Base-by-base conservation (phyloP, 2,888 invertebrate species). In the Diaperis boleti region DNA sequence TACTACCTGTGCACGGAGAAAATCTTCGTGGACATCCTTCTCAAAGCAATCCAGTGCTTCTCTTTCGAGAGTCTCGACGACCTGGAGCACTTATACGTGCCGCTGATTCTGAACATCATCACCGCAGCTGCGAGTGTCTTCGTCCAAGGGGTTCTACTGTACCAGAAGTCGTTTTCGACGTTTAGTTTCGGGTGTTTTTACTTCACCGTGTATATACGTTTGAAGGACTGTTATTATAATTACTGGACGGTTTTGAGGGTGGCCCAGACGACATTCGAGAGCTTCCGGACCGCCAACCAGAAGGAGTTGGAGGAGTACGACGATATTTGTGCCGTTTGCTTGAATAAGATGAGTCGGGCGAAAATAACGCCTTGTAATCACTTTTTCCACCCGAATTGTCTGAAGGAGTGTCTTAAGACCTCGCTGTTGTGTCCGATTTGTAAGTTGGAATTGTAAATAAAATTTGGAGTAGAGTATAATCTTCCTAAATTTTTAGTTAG, bases 351-450 rank as follows among this genome's bases (percentile, higher is more conserved):
- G 91, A 84, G 82, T 54, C 85, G 86, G 5, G 92, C 92, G 0
- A 83, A 91, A 39, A 87, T 92, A 31, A 92, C 92, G 0, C 91
- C 92, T 0, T 92, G 92, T 74, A 89, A 89, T 41, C 92, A 92
- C 77, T 85, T 89, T 74, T 92, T 92, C 81, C 92, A 92, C 79
- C 89, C 90, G 0, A 87, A 89, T 73, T 92, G 92, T 74, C 81
- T 92, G 14, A 83, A 91, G 62, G 85, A 86, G 66, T 92, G 92
- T 76, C 83, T 92, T 11, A 89, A 89, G 69, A 83, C 83, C 2
- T 88, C 88, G 5, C 87, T 89, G 71, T 83, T 86, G 67, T 92
- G 92, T 75, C 92, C 92, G 0, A 85, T 92, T 73, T 92, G 92
- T 79, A 90, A 92, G 72, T 83, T 33, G 0, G 15, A 49, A 3